Evolutionary conservation across 2,888 invertebrate genomes (phyloP), one percentile per base, ranked within the genome.

Genomic region (Lycaena phlaeas): DNA sequence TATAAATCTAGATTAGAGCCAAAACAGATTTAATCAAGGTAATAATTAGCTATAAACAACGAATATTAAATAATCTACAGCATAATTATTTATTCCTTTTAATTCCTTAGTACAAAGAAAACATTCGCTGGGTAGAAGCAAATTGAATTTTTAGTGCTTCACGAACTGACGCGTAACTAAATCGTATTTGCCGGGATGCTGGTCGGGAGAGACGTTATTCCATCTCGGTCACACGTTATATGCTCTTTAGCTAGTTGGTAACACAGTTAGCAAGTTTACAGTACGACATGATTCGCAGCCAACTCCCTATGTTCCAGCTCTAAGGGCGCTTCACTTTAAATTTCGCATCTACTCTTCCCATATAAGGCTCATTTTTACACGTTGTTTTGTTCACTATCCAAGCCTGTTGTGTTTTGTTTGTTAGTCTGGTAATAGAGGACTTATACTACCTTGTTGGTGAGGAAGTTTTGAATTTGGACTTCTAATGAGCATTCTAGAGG

Each of bases 221-320:
- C 34, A 45, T 53, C 59, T 54, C 57, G 54, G 56, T 61, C 64
- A 57, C 63, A 61, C 61, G 63, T 68, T 66, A 64, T 58, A 58
- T 56, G 68, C 64, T 68, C 66, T 67, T 70, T 67, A 62, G 54
- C 50, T 53, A 62, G 61, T 67, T 63, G 50, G 57, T 71, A 73
- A 73, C 57, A 51, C 53, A 55, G 64, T 73, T 72, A 69, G 53
- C 22, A 52, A 66, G 61, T 64, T 69, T 51, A 42, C 40, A 38
- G 36, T 38, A 49, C 49, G 38, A 45, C 49, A 44, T 29, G 50
- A 43, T 27, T 44, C 42, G 39, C 14, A 22, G 31, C 36, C 38
- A 28, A 43, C 36, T 41, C 38, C 34, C 38, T 18, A 11, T 17
- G 10, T 17, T 18, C 18, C 11, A 17, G 12, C 31, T 31, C 1